Percentiles rank a stretch among this genome's conserved stretches.
These are phyloP conservation scores for Pachliopta kotzebuea DNA, from an alignment of 2,888 invertebrate species.

Conservation along the genomic window DNA sequence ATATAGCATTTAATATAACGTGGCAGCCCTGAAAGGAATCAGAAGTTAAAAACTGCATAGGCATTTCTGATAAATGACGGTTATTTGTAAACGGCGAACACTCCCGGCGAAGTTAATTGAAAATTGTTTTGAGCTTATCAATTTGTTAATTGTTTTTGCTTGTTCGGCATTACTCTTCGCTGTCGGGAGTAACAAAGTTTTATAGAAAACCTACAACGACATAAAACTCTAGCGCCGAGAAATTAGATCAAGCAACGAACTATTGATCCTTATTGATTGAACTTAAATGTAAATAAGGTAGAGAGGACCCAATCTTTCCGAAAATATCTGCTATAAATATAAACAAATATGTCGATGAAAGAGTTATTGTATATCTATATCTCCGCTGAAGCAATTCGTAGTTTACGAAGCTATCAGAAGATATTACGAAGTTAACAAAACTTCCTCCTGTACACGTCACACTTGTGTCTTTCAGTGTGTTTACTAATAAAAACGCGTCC, in stretches of 20 bases:
- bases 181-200: conserved; percentile 59
- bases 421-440: conserved; percentile 12
- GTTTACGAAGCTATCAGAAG: conserved; percentile 14
- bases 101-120: conserved; percentile 78
- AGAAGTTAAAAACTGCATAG: conserved; percentile 79
- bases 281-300: neutral
- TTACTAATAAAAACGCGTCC: conserved; percentile 51
- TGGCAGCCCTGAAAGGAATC: conserved; percentile 62
- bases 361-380: conserved; percentile 19
- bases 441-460: conserved; percentile 28
- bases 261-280: conserved; percentile 12
- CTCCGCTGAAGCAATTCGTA: conserved; percentile 19
- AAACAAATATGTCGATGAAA: conserved; percentile 14
- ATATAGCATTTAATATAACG: conserved; percentile 31
- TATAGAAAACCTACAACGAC: conserved; percentile 49
- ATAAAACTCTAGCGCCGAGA: conserved; percentile 34
- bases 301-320: neutral
- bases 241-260: conserved; percentile 37
- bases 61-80: conserved; percentile 79
- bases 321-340: neutral
- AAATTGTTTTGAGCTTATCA: conserved; percentile 81
- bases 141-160: conserved; percentile 81
- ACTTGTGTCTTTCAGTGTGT: conserved; percentile 39
- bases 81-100: conserved; percentile 79
- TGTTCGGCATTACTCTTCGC: conserved; percentile 70